Percentiles rank a stretch among this genome's conserved stretches.
phyloP scores from a whole-genome alignment of 53 echinoderm and acorn worm genomes.

The Antedon mediterranea region DNA sequence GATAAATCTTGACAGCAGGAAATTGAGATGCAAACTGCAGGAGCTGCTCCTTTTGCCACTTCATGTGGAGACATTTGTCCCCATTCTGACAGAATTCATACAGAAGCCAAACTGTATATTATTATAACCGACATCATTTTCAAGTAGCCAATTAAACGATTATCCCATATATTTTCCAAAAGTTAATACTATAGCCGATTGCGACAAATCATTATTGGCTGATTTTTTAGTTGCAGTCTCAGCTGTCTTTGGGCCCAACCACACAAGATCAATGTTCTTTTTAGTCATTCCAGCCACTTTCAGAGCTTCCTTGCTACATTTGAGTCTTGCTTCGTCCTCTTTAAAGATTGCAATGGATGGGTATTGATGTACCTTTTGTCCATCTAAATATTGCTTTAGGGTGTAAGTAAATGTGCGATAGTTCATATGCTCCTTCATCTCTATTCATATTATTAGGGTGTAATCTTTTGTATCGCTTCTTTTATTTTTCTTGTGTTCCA shows the following conservation, averaged over 20 bases:
- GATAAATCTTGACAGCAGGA: background rate
- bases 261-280: background rate
- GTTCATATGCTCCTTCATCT: too few species aligned
- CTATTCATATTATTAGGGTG: too few species aligned
- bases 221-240: slow-evolving; percentile 16
- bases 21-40: background rate
- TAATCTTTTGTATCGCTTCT: slow-evolving; percentile 6
- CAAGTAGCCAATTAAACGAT: slow-evolving; percentile 22
- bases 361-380: slow-evolving; percentile 7
- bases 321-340: slow-evolving; percentile 1
- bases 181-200: background rate
- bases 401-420: slow-evolving; percentile 1
- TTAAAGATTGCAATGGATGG: slow-evolving; percentile 1
- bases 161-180: slow-evolving; percentile 8
- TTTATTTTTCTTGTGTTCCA: slow-evolving; percentile 34
- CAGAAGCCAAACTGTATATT: slow-evolving; percentile 17
- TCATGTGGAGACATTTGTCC: background rate
- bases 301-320: background rate
- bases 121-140: slow-evolving; percentile 19
- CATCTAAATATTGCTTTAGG: background rate
- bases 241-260: slow-evolving; percentile 10
- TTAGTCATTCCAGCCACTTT: background rate
- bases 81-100: background rate
- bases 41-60: slow-evolving; percentile 26
- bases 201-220: slow-evolving; percentile 7